Evolutionary conservation across 2,113 vertebrate species (phyloP).

Genomic region (Circaetus cinerascens): DNA sequence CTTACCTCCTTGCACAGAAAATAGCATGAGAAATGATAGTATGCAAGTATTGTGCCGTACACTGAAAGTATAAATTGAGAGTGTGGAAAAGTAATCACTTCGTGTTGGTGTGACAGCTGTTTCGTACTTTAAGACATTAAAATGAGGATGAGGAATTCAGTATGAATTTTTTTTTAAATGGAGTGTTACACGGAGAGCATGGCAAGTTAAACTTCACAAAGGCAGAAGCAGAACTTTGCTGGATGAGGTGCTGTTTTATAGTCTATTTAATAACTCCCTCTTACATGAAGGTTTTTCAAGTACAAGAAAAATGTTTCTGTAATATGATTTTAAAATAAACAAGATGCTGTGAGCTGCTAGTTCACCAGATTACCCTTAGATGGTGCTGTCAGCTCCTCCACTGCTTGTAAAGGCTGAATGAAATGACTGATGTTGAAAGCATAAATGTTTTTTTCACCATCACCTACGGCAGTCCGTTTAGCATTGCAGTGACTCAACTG

Average conservation of each 20-base stretch:
- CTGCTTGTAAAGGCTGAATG: background rate
- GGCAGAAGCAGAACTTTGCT: background rate
- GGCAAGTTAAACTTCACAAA: background rate
- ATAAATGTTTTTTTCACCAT: background rate
- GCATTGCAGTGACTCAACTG: background rate
- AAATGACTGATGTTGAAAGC: background rate
- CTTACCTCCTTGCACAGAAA: background rate
- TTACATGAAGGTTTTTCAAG: background rate
- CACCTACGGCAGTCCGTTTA: background rate
- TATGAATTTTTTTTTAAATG: background rate
- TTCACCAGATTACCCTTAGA: constrained; percentile 9
- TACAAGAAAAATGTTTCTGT: background rate
- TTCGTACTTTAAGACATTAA: background rate
- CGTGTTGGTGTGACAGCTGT: background rate
- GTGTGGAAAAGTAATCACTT: background rate
- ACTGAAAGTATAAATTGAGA: background rate
- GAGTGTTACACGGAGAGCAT: background rate
- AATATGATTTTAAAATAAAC: background rate
- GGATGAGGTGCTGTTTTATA: background rate
- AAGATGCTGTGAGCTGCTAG: background rate
- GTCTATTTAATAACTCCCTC: background rate
- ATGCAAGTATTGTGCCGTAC: background rate
- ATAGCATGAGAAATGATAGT: background rate
- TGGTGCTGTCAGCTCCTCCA: constrained; percentile 23
- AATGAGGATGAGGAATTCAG: background rate